Conservation (phyloP, 2,797 vertebrate species). For the Alectoris magna region DNA sequence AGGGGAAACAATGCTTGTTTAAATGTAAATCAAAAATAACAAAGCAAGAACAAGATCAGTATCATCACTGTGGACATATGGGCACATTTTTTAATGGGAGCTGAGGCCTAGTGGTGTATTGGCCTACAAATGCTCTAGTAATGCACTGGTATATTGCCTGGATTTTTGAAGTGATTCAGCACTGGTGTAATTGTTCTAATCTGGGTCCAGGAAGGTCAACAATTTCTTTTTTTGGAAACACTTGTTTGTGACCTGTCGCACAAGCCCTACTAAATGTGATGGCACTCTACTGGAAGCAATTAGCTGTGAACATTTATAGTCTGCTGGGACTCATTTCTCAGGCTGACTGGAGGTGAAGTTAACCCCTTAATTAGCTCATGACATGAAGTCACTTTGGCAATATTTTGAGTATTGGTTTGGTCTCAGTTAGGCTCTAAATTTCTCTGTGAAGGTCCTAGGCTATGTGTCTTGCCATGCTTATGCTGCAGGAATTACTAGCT, state of each 20-base stretch:
- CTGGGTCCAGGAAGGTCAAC: neutral
- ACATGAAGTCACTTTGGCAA: neutral
- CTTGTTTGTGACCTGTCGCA: neutral
- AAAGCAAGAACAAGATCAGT: neutral
- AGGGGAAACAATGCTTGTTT: neutral
- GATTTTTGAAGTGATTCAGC: slow-evolving; percentile 17
- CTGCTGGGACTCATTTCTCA: neutral
- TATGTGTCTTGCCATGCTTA: neutral
- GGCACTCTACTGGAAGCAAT: neutral
- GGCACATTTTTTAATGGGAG: neutral
- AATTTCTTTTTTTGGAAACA: neutral
- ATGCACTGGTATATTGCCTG: neutral
- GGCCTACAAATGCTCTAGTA: neutral
- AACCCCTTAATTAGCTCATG: neutral
- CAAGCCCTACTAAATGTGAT: neutral
- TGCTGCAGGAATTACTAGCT: neutral
- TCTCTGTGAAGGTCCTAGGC: neutral
- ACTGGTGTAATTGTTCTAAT: neutral
- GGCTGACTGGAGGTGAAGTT: neutral
- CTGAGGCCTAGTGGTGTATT: neutral
- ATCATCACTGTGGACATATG: neutral
- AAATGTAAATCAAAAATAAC: neutral
- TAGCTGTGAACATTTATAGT: neutral
- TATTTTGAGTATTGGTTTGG: slow-evolving; percentile 17
- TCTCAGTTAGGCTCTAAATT: neutral